Percentiles rank a stretch among this genome's conserved stretches.
phyloP scores from a whole-genome alignment of 2,113 vertebrate genomes.

The Callipepla californica region DNA sequence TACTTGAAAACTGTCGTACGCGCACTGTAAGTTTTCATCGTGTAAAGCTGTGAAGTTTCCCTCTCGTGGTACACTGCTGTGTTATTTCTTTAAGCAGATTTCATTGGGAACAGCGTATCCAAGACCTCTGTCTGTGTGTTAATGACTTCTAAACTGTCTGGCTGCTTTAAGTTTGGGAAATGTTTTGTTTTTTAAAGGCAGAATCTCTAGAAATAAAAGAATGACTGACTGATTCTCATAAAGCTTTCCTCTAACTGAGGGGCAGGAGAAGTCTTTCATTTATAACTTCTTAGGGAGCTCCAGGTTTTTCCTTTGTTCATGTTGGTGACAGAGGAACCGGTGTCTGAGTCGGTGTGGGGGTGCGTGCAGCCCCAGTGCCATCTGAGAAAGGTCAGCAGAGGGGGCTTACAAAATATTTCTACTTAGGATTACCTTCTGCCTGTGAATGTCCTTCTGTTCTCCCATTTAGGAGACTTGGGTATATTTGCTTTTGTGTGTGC shows the following conservation, averaged over 20 bases:
- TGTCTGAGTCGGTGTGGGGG: background rate
- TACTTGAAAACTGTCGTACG: slow-evolving; percentile 86
- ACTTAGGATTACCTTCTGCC: rapidly evolving
- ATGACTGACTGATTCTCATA: background rate
- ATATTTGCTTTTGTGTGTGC: background rate
- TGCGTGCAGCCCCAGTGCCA: no score
- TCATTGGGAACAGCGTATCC: background rate
- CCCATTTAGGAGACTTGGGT: background rate
- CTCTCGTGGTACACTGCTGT: background rate
- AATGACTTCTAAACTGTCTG: background rate
- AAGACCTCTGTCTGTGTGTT: background rate
- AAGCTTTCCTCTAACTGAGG: background rate
- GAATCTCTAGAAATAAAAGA: background rate
- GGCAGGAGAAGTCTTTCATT: rapidly evolving
- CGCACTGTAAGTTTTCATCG: slow-evolving; percentile 83
- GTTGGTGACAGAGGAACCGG: rapidly evolving
- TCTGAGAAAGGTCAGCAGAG: background rate
- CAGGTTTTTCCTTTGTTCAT: rapidly evolving
- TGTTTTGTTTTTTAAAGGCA: background rate
- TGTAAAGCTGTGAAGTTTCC: background rate
- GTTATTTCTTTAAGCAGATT: background rate
- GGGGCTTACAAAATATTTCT: background rate
- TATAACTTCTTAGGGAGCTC: background rate
- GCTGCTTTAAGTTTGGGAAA: background rate
- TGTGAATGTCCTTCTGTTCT: rapidly evolving